Base-by-base conservation (phyloP, 35 echinoderm and acorn worm genomes). In the Ophiothrix spiculata region DNA sequence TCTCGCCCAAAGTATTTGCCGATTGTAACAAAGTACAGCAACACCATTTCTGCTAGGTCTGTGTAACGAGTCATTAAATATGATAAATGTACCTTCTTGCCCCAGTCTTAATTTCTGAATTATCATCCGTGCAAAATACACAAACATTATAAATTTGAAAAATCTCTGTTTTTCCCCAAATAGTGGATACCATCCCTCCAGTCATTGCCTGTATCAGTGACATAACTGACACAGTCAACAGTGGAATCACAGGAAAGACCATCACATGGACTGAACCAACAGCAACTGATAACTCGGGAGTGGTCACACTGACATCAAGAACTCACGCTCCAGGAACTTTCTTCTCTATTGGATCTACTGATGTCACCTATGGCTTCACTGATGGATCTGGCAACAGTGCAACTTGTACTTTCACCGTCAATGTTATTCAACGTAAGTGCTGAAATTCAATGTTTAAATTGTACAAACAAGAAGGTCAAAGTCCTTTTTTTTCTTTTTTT, bases 271-370 rank as follows among this genome's bases (percentile, higher is more conserved):
- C 40, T 10, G 75, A 64, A 19, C 88, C 88, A 25, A 78, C 49
- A 32, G 88, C 81, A 15, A 78, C 82, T 38, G 88, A 90, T 32
- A 90, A 90, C 82, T 90, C 88, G 1, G 74, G 60, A 31, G n/a
- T 74, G 15, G 86, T 91, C 25, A 40, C 63, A 49, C 42, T 49
- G 42, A 82, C 80, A 31, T 31, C 31, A 31, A 39, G 49, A 33
- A 56, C 78, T 0, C 49, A 69, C 6, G 38, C 49, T 17, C 78
- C 87, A 38, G 77, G 77, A 73, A 35, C 82, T 64, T 90, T 90
- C 84, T 92, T 92, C 37, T 0, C 56, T 35, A 36, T 87, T 77
- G 90, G 84, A 21, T 35, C 63, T 23, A 82, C 77, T 25, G n/a
- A n/a, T n/a, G n/a, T n/a, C n/a, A n/a, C n/a, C n/a, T n/a, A n/a